These are phyloP conservation scores for Mantis religiosa DNA, from an alignment of 2,888 invertebrate species.

Conservation along the genomic window DNA sequence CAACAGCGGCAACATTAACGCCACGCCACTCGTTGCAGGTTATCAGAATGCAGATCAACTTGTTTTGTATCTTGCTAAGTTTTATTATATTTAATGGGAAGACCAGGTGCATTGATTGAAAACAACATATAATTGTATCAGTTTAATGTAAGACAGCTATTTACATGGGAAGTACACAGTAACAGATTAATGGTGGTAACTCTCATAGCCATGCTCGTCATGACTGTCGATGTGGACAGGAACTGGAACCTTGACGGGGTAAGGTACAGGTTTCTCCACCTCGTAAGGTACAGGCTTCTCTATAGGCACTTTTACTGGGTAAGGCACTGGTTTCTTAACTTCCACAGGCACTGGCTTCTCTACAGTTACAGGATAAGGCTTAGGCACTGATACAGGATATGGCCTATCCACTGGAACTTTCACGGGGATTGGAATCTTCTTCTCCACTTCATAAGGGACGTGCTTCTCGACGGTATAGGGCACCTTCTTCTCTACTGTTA, in stretches of 20 bases:
- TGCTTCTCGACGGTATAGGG: constrained; percentile 60
- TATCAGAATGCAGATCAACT: too few species aligned
- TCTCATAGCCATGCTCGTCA: background rate
- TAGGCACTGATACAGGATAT: constrained; percentile 68
- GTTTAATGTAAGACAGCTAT: background rate
- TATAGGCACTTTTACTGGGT: constrained; percentile 36
- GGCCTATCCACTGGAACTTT: constrained; percentile 38
- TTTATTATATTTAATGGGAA: too few species aligned
- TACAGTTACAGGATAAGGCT: constrained; percentile 42
- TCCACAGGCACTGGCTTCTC: constrained; percentile 71
- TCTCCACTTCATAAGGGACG: constrained; percentile 36
- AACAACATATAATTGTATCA: background rate
- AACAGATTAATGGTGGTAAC: background rate
- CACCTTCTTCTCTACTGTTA: constrained; percentile 38
- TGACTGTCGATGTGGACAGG: constrained; percentile 12
- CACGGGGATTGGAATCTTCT: constrained; percentile 36
- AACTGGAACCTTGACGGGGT: constrained; percentile 27
- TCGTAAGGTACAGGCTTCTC: constrained; percentile 54
- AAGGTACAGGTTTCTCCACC: constrained; percentile 61
- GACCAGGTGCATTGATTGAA: too few species aligned
- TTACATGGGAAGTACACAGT: background rate
- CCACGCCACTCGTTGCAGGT: too few species aligned
- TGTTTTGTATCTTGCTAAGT: too few species aligned
- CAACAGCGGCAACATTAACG: too few species aligned
- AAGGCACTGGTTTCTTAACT: constrained; percentile 57